Evolutionary conservation across 2,113 vertebrate genomes (phyloP).

Genomic region (Lethenteron camtschaticum): DNA sequence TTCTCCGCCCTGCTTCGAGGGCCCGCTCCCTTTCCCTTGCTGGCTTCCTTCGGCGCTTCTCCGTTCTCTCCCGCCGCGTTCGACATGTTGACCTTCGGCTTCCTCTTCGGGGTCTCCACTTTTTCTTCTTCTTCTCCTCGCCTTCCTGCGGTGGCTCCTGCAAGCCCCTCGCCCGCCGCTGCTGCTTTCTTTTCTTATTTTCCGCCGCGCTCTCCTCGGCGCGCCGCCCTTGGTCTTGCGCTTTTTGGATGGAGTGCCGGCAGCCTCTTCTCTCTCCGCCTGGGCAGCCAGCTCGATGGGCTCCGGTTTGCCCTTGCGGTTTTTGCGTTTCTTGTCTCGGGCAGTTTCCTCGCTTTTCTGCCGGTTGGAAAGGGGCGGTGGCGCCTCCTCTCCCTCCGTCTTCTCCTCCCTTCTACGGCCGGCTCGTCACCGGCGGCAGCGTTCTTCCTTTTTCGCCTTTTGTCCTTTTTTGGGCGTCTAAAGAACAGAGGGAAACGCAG

Average conservation of each 20-base stretch:
- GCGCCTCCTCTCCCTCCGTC: constrained; percentile 1
- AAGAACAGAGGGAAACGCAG: neutral
- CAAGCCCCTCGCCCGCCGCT: rapidly evolving
- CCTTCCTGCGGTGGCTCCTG: neutral
- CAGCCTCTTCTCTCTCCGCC: constrained; percentile 1
- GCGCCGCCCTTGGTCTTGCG: constrained; percentile 15
- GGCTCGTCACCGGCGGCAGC: constrained; percentile 9
- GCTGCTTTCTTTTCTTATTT: constrained; percentile 16
- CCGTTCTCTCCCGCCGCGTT: too few species aligned
- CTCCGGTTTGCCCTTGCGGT: constrained; percentile 21
- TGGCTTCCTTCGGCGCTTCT: too few species aligned
- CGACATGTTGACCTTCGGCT: too few species aligned
- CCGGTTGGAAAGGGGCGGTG: constrained; percentile 3
- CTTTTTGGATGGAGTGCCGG: too few species aligned
- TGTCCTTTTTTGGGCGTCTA: constrained; percentile 46
- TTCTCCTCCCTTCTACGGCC: constrained; percentile 9
- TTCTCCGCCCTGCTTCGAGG: too few species aligned
- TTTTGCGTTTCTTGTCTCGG: constrained; percentile 64
- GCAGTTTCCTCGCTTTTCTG: constrained; percentile 75
- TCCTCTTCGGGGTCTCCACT: neutral
- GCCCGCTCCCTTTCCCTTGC: too few species aligned
- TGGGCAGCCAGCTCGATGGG: constrained; percentile 9
- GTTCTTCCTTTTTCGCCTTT: constrained; percentile 20
- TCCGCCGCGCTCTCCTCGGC: constrained; percentile 8
- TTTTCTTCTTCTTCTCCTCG: constrained; percentile 15